phyloP scores from a whole-genome alignment of 92 coral and sea anemone species.

The Epizoanthus illoricatus region DNA sequence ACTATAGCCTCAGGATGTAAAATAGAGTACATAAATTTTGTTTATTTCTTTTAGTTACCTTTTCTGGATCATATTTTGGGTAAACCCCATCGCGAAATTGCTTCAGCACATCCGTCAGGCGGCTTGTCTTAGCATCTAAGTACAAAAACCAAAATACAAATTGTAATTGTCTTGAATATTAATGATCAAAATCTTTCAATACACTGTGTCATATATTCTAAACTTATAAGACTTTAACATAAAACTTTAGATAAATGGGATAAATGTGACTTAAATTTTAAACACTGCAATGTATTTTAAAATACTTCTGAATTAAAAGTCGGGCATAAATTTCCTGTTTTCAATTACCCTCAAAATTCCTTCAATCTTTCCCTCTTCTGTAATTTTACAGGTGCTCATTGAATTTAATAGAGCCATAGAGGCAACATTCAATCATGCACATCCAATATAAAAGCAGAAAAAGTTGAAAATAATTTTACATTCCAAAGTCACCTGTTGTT shows the following conservation, averaged over 20 bases:
- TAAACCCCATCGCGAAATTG: slow-evolving; percentile 97
- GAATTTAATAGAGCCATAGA: background rate
- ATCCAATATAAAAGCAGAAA: slow-evolving; percentile 24
- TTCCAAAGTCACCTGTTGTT: too few species aligned
- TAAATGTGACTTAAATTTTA: too few species aligned
- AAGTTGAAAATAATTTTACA: slow-evolving; percentile 14
- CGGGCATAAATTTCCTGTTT: background rate
- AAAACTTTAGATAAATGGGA: background rate
- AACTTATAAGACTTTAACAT: background rate
- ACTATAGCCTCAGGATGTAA: too few species aligned
- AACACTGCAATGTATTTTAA: too few species aligned
- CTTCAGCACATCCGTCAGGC: slow-evolving; percentile 94
- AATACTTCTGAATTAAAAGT: background rate
- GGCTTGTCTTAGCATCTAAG: slow-evolving; percentile 93
- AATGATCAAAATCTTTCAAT: too few species aligned
- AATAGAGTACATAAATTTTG: background rate
- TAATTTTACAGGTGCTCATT: slow-evolving; percentile 7
- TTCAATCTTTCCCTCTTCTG: background rate
- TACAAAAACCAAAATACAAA: background rate
- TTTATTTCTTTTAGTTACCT: slow-evolving; percentile 67
- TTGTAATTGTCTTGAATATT: too few species aligned
- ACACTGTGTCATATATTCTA: background rate
- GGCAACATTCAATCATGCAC: slow-evolving; percentile 27
- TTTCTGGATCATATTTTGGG: slow-evolving; percentile 96
- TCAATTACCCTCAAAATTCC: background rate